These are phyloP conservation scores for Leucoma salicis DNA, from an alignment of 2,888 invertebrate genomes.

Conservation along the genomic window DNA sequence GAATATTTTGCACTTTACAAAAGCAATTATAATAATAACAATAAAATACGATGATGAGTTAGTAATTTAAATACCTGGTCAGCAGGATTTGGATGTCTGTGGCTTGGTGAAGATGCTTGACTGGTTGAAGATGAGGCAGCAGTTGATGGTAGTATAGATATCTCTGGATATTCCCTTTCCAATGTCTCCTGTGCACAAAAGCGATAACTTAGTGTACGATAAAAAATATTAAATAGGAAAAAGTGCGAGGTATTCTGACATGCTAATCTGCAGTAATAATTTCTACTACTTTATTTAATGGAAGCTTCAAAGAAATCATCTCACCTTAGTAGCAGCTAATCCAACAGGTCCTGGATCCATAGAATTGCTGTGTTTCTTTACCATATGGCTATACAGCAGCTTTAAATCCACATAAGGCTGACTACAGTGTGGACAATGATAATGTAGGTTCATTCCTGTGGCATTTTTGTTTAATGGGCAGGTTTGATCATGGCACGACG, in stretches of 20 bases:
- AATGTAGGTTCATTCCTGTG: constrained; percentile 73
- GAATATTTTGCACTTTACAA: no score
- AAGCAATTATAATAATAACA: no score
- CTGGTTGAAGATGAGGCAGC: constrained; percentile 67
- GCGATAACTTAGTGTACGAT: constrained; percentile 22
- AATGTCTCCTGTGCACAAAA: constrained; percentile 68
- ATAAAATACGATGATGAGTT: no score
- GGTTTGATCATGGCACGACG: constrained; percentile 82
- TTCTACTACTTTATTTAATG: background rate
- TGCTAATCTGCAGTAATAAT: no score
- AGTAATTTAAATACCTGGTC: constrained; percentile 64
- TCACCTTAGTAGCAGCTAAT: constrained; percentile 77
- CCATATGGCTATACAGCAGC: constrained; percentile 72
- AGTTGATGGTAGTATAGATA: constrained; percentile 78
- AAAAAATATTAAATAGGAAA: no score
- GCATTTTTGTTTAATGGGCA: constrained; percentile 73
- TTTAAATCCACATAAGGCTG: constrained; percentile 76
- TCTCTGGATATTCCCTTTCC: constrained; percentile 78
- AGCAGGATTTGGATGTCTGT: constrained; percentile 70
- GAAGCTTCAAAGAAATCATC: background rate
- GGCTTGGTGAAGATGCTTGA: constrained; percentile 69
- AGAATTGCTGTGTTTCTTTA: constrained; percentile 71
- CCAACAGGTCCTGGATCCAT: constrained; percentile 70
- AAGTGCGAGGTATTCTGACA: no score
- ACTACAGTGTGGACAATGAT: constrained; percentile 74